Base-by-base conservation (phyloP, 1,140 invertebrate species). In the Zaprionus lachaisei region DNA sequence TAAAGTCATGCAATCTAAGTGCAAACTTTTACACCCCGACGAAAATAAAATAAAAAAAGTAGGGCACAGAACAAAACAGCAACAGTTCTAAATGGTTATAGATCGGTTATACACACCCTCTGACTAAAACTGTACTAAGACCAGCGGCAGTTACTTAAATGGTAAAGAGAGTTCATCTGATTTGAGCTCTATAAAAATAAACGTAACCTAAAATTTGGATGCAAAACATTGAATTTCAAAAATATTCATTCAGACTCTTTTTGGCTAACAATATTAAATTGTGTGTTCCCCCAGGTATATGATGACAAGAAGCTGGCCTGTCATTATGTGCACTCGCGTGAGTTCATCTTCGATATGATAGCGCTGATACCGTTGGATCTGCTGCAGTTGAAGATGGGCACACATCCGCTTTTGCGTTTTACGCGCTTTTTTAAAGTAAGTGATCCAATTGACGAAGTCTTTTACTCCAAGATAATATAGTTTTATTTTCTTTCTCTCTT, bases 311-410 rank as follows among this genome's bases (percentile, higher is more conserved):
- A 99, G 91, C 93, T 99, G 47, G 97, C 97, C 28, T 95, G 95
- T 56, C 98, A 98, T 90, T 99, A 99, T 93, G 93, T 98, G 44
- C 95, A 95, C 55, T 98, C 98, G 28, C 95, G 95, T 78, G 95
- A 96, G 62, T 99, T 99, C 90, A 93, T 97, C n/a, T 93, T 99
- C 66, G 98, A 99, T 93, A 93, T 98, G 41, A 92, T 96, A 3
- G 95, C 97, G 15, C 93, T 99, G n/a, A 93, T 96, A 51, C 98
- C 98, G 0, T 93, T 98, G 31, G 98, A 99, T 92, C 94, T 98
- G 20, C 92, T 99, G 12, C 97, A 98, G 93, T 92, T 97, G 22
- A 95, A 95, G 78, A 94, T 97, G 56, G 97, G 97, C 66, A 94
- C 94, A 62, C 96, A 97, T 83, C 97, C 97, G 2, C 95, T 97